Evolutionary conservation across 1,140 invertebrate species (phyloP), one percentile per base, ranked within the genome.

Genomic region (Philopotamus ludificatus): DNA sequence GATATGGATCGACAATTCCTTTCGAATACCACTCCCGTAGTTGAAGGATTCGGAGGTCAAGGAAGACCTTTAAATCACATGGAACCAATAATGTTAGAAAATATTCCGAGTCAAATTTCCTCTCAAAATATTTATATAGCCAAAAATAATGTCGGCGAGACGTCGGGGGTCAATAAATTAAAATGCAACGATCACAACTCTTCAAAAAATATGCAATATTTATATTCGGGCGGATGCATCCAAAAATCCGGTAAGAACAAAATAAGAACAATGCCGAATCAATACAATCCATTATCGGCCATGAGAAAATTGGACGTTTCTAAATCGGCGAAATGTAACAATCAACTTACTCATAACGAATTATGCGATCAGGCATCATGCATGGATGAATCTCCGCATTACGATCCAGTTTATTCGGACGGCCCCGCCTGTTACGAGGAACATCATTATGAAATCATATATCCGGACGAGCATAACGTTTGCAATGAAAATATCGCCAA

Each of bases 1-100:
- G 79, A 80, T 12, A 70, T 74, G 22, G 78, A 80, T 47, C 75
- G 75, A 0, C 77, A 77, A 7, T 81, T 79, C 59, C 65, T 80
- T 0, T 80, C 78, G 0, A 81, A 81, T 63, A 79, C 79, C 0
- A 80, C 76, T 0, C 79, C 79, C 0, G 79, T 81, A 0, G 79
- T 81, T 1, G 79, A 81, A 55, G 78, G 79, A 0, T 81, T 81
- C 26, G 77, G 73, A 0, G 78, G 79, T 3, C 78, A 78, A 64
- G 79, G 79, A 1, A 68, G 78, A 21, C 78, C 77, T 0, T 65
- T 80, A 3, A 79, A 81, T 62, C 50, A 70, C 28, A 59, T 77
- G 20, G 79, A 80, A 45, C 78, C 79, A 25, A 73, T 78, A 0
- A 74, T 80, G 23, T 26, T 64, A n/a, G 65, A 61, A 49, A 70